phyloP scores from a whole-genome alignment of 2,888 invertebrate species.

The Apomyelois bistriatella region DNA sequence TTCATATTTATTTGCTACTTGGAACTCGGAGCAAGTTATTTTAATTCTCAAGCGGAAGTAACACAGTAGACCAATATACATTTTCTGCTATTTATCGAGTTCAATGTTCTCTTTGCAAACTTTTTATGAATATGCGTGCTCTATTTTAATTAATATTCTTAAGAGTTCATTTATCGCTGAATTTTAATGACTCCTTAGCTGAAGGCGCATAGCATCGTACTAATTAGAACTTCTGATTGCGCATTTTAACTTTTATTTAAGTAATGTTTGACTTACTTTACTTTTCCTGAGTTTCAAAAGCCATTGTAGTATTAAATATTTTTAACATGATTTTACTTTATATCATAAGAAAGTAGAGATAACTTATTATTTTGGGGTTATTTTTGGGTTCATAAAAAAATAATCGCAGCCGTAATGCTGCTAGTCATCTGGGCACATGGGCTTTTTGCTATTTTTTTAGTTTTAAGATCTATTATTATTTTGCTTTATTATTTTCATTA shows the following conservation, averaged over 20 bases:
- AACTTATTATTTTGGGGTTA: too few relatives aligned
- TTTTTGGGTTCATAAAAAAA: too few relatives aligned
- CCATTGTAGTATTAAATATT: neutral
- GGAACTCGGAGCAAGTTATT: slow-evolving; percentile 7
- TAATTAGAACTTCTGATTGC: slow-evolving; percentile 14
- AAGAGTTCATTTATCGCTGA: slow-evolving; percentile 29
- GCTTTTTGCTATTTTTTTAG: too few relatives aligned
- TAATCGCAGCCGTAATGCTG: too few relatives aligned
- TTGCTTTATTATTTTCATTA: too few relatives aligned
- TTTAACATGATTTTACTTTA: too few relatives aligned
- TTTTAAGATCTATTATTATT: too few relatives aligned
- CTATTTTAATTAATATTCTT: slow-evolving; percentile 45
- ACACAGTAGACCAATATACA: slow-evolving; percentile 4
- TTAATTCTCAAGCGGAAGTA: slow-evolving; percentile 3
- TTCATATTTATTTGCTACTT: slow-evolving; percentile 7
- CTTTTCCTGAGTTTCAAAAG: neutral
- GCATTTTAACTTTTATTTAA: slow-evolving; percentile 5
- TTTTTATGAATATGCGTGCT: slow-evolving; percentile 40
- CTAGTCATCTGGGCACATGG: too few relatives aligned
- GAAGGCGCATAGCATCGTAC: slow-evolving; percentile 19
- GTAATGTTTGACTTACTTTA: neutral
- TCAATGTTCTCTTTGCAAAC: slow-evolving; percentile 31
- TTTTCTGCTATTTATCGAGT: slow-evolving; percentile 22
- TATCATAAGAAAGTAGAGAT: too few relatives aligned
- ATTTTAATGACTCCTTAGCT: slow-evolving; percentile 36